Percentiles rank a stretch among this genome's conserved stretches.
Conservation (phyloP, 2,113 vertebrate genomes). For the Mixornis gularis region DNA sequence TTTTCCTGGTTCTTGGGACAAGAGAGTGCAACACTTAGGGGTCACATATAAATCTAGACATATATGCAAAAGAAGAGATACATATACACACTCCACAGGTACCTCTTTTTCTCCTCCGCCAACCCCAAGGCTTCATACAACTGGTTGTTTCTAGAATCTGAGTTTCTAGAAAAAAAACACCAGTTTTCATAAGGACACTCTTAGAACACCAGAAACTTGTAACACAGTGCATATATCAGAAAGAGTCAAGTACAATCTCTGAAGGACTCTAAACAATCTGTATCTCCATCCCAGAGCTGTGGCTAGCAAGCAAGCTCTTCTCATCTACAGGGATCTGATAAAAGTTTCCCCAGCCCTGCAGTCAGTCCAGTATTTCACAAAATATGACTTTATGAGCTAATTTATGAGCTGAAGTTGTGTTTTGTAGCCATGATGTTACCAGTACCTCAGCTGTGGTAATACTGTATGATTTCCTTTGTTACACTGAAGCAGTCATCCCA, state of each 20-base stretch:
- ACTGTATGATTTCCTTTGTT: slow-evolving; percentile 4
- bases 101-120: slow-evolving; percentile 64
- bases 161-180: slow-evolving; percentile 67
- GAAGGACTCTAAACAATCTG: not conserved
- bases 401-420: not conserved
- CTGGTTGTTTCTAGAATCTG: slow-evolving; percentile 67
- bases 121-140: slow-evolving; percentile 67
- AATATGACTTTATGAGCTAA: not conserved
- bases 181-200: slow-evolving; percentile 64
- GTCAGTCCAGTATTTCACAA: not conserved
- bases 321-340: not conserved
- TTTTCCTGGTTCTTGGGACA: slow-evolving; percentile 20
- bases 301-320: not conserved
- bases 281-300: not conserved
- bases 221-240: slow-evolving; percentile 44
- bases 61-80: slow-evolving; percentile 60
- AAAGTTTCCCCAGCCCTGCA: slow-evolving; percentile 1
- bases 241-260: slow-evolving; percentile 14
- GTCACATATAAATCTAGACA: slow-evolving; percentile 58
- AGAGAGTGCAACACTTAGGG: slow-evolving; percentile 38
- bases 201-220: slow-evolving; percentile 48
- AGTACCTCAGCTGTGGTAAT: not conserved
- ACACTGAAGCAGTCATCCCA: not conserved
- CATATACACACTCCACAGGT: slow-evolving; percentile 65
- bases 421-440: not conserved